These are phyloP conservation scores for Sipha flava DNA, from an alignment of 1,140 invertebrate species.

Conservation along the genomic window DNA sequence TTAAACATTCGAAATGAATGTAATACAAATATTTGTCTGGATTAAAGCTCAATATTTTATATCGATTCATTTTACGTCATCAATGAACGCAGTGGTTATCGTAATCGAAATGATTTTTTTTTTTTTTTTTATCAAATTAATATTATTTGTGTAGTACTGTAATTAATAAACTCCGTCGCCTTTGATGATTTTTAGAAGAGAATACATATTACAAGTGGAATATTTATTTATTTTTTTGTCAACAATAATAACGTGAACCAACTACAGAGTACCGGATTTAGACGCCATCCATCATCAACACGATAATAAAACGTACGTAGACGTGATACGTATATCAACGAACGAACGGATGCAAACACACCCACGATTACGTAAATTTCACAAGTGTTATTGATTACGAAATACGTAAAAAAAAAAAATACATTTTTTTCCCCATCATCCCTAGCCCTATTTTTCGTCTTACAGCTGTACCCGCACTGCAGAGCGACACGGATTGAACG, in stretches of 20 bases:
- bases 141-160: neutral
- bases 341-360: neutral
- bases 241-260: neutral
- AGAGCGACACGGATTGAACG: neutral
- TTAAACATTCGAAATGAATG: no score
- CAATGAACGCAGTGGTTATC: neutral
- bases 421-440: no score
- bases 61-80: neutral
- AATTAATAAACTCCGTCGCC: no score
- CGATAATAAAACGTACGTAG: neutral
- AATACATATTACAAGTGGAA: neutral
- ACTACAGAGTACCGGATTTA: neutral
- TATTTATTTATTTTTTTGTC: neutral
- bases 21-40: no score
- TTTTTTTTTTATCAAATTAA: neutral
- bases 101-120: neutral
- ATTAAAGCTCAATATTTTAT: no score
- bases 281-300: neutral
- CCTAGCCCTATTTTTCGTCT: neutral
- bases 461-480: neutral
- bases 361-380: neutral
- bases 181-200: neutral
- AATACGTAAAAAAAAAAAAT: neutral
- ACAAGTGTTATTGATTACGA: neutral
- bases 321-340: neutral